Evolutionary conservation across 2,113 vertebrate species (phyloP), one percentile per base, ranked within the genome.

Genomic region (Ornithorhynchus anatinus): DNA sequence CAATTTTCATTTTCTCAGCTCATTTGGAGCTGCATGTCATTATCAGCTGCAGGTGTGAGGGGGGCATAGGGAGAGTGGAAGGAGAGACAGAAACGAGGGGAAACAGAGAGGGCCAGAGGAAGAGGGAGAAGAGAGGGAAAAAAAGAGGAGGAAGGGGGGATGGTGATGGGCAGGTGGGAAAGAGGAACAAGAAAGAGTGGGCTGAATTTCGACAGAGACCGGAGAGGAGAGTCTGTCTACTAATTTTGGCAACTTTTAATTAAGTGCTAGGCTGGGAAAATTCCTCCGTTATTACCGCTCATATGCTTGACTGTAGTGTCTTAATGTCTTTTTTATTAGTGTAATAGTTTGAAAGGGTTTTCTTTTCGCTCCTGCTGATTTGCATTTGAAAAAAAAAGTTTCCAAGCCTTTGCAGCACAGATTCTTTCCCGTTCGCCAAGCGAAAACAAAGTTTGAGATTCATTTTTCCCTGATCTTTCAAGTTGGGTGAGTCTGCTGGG

Each of bases 1-100:
- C 71, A 78, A 89, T 93, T 90, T 88, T 84, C 78, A 74, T 88
- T 88, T 86, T 89, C 85, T 85, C 82, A 59, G 77, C 82, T 87
- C 77, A 53, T 80, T 85, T 80, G 67, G 81, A 90, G 64, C 70
- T 58, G 77, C 59, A 33, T 70, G 45, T 64, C 53, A 59, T 83
- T 86, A 82, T 76, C 70, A 63, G 79, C 53, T 86, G 78, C 86
- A 92, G 88, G 86, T 87, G 87, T 65, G 80, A 85, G 78, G 71
- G 47, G 54, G 47, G 32, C 45, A 8, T 10, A 57, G 77, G 66
- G 75, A 77, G 31, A 42, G 25, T 43, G 48, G 58, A 13, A 8
- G 6, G 32, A 61, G 22, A 25, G 1, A n/a, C 33, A 2, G n/a
- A n/a, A n/a, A n/a, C 75, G 31, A 42, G 25, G 47, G 48, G 58